Percentiles rank a stretch among this genome's conserved stretches.
Conservation (phyloP, 2,888 invertebrate genomes). For the Drosophila sordidula region DNA sequence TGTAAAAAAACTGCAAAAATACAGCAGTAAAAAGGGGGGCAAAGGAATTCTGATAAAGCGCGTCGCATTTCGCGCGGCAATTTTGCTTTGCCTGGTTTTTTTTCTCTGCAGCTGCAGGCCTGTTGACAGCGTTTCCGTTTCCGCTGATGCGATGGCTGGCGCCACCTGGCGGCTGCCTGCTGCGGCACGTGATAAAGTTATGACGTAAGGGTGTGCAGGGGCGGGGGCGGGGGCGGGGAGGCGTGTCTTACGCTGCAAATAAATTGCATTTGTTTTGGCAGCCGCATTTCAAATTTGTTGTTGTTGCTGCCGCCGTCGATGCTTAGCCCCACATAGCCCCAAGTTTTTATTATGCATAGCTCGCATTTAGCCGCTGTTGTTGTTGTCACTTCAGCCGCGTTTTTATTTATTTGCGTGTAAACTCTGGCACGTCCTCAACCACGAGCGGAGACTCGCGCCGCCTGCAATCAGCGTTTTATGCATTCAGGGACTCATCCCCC, state of each 20-base stretch:
- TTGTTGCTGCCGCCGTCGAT: conserved; percentile 24
- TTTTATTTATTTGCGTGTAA: conserved; percentile 53
- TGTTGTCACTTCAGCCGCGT: conserved; percentile 23
- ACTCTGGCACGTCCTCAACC: conserved; percentile 51
- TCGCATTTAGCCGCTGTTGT: conserved; percentile 32
- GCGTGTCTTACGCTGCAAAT: conserved; percentile 40
- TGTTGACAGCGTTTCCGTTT: conserved; percentile 60
- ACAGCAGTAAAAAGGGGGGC: background rate
- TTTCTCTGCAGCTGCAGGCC: conserved; percentile 30
- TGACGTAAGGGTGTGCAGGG: conserved; percentile 16
- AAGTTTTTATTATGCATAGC: conserved; percentile 47
- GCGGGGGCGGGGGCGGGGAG: background rate
- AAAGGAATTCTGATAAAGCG: conserved; percentile 43
- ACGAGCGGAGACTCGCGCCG: conserved; percentile 20
- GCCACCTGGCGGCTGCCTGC: conserved; percentile 49
- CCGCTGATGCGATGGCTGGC: conserved; percentile 36
- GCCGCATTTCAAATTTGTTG: conserved; percentile 34
- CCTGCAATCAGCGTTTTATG: conserved; percentile 55
- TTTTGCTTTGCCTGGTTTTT: conserved; percentile 21
- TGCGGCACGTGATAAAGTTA: conserved; percentile 57
- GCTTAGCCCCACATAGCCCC: conserved; percentile 42
- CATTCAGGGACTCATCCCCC: conserved; percentile 23
- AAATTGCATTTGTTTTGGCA: conserved; percentile 63
- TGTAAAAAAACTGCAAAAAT: background rate
- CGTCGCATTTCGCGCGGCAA: conserved; percentile 45